A percentile compares a stretch with the other conserved stretches of the same genome.
phyloP scores from a whole-genome alignment of 2,113 vertebrate genomes.

The Apodemus speciosus region DNA sequence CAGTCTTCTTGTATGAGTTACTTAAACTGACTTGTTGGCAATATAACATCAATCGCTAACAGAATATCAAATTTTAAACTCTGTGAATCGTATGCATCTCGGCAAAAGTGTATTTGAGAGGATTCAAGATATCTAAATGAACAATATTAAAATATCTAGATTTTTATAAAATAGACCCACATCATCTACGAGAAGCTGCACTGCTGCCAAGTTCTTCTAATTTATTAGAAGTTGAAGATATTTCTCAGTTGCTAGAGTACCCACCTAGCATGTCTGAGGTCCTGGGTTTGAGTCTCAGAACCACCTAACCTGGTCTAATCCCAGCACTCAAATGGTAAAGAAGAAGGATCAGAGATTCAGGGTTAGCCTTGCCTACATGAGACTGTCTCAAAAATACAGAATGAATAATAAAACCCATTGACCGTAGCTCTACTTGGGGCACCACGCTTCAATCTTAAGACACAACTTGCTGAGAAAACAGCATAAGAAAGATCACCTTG shows the following conservation, averaged over 20 bases:
- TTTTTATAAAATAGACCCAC: conserved; percentile 3
- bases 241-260: no score
- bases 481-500: not conserved
- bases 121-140: conserved; percentile 21
- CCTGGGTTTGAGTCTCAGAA: not conserved
- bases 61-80: conserved; percentile 51
- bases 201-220: conserved; percentile 1
- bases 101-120: conserved; percentile 25
- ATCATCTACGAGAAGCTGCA: not conserved
- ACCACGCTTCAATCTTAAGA: not conserved
- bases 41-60: conserved; percentile 54
- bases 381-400: not conserved
- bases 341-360: not conserved
- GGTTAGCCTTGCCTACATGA: not conserved
- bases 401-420: not conserved
- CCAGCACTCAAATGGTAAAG: not conserved
- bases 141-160: conserved; percentile 20
- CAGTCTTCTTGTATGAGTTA: conserved; percentile 23
- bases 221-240: not conserved
- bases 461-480: not conserved
- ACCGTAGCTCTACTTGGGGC: not conserved
- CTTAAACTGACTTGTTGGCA: conserved; percentile 57
- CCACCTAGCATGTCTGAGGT: not conserved
- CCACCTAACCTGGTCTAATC: not conserved
- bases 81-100: conserved; percentile 19